A percentile compares a stretch with the other conserved stretches of the same genome.
phyloP scores from a whole-genome alignment of 2,113 vertebrate species.

The Poeciliopsis turrubarensis region DNA sequence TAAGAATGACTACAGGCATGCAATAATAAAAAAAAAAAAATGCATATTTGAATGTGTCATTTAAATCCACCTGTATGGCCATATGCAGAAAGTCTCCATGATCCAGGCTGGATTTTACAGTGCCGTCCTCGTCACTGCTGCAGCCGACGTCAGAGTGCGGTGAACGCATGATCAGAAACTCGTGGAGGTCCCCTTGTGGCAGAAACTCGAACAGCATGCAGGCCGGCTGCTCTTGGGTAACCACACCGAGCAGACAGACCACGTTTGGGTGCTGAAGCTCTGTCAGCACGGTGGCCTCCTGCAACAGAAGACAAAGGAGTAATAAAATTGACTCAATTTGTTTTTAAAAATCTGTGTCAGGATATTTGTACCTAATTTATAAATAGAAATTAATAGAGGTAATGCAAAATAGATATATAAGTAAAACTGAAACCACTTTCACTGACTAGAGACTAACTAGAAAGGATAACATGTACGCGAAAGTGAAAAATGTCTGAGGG shows the following conservation, averaged over 20 bases:
- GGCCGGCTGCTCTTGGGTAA: slow-evolving; percentile 95
- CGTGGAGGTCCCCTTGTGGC: slow-evolving; percentile 95
- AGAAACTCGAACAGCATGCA: slow-evolving; percentile 96
- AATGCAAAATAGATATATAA: neutral
- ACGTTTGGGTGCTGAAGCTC: slow-evolving; percentile 96
- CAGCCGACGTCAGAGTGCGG: slow-evolving; percentile 96
- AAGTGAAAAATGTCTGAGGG: neutral
- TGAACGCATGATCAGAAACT: slow-evolving; percentile 98
- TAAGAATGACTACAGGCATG: neutral
- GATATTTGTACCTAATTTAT: neutral
- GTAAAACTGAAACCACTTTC: neutral
- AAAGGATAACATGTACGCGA: neutral
- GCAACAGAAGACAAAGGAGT: neutral
- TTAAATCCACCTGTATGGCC: slow-evolving; percentile 81
- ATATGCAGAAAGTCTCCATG: slow-evolving; percentile 96
- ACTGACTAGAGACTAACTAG: neutral
- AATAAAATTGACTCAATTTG: neutral
- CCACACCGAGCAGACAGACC: slow-evolving; percentile 92
- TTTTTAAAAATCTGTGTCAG: too few species aligned
- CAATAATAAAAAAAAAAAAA: neutral
- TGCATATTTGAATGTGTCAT: neutral
- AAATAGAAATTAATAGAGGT: neutral
- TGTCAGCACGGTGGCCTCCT: slow-evolving; percentile 88
- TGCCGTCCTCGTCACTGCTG: slow-evolving; percentile 97
- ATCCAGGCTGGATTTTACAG: slow-evolving; percentile 94